Evolutionary conservation across 1,140 invertebrate species (phyloP).

Genomic region (Saccostrea glomerata): DNA sequence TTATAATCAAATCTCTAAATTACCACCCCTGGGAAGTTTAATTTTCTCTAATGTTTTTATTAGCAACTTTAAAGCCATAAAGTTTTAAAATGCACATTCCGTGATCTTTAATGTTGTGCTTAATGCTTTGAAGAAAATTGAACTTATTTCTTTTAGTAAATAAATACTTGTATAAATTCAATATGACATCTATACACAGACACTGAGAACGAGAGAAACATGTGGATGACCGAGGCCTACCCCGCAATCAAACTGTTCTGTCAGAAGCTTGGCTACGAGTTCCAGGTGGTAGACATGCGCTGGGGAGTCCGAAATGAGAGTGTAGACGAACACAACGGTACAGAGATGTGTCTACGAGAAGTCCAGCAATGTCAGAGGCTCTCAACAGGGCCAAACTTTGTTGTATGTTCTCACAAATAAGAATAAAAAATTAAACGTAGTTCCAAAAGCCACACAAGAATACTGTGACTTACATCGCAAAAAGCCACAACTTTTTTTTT

Average conservation of each 20-base stretch:
- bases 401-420: constrained; percentile 80
- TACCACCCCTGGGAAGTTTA: too few species aligned
- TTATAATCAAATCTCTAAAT: too few species aligned
- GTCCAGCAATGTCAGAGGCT: constrained; percentile 97
- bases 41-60: too few species aligned
- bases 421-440: neutral
- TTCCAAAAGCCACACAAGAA: too few species aligned
- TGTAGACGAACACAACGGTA: constrained; percentile 99
- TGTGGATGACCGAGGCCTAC: constrained; percentile 97
- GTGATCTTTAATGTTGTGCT: too few species aligned
- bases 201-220: constrained; percentile 97
- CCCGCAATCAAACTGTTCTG: constrained; percentile 97
- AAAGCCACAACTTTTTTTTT: too few species aligned
- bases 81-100: too few species aligned
- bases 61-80: too few species aligned
- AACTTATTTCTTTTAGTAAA: too few species aligned
- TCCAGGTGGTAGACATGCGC: constrained; percentile 84
- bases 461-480: too few species aligned
- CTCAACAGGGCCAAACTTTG: constrained; percentile 98
- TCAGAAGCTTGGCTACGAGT: constrained; percentile 65
- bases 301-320: constrained; percentile 96
- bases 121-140: too few species aligned
- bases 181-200: constrained; percentile 82
- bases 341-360: constrained; percentile 97
- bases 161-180: neutral